Conservation (phyloP, 2,888 invertebrate species). For the Thecophora atra region DNA sequence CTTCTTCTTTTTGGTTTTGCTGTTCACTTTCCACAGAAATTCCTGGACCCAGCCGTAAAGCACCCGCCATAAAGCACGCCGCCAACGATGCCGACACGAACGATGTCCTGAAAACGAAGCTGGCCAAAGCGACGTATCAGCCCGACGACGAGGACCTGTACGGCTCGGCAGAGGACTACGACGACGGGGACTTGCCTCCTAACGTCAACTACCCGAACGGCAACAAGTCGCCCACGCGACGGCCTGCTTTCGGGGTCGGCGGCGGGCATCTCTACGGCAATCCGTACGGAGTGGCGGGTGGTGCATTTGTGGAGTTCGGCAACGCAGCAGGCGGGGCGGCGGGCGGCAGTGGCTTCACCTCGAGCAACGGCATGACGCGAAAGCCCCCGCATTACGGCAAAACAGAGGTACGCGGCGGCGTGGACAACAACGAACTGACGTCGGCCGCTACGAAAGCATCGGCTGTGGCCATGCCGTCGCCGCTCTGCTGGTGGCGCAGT, state of each 20-base stretch:
- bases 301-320: constrained; percentile 44
- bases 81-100: constrained; percentile 62
- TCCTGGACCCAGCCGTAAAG: constrained; percentile 74
- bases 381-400: constrained; percentile 61
- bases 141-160: constrained; percentile 75
- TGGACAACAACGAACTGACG: constrained; percentile 62
- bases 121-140: constrained; percentile 65
- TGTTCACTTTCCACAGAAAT: constrained; percentile 71
- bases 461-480: constrained; percentile 23
- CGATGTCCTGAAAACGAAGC: constrained; percentile 65
- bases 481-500: constrained; percentile 36
- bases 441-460: constrained; percentile 44
- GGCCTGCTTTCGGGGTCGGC: constrained; percentile 47
- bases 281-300: constrained; percentile 35
- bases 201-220: constrained; percentile 60
- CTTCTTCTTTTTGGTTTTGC: background rate
- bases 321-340: constrained; percentile 27
- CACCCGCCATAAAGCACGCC: constrained; percentile 68
- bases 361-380: constrained; percentile 55
- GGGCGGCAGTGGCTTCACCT: constrained; percentile 42
- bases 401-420: constrained; percentile 56
- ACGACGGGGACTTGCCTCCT: constrained; percentile 67
- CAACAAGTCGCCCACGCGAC: constrained; percentile 61
- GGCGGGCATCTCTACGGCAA: constrained; percentile 40
- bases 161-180: constrained; percentile 77